Evolutionary conservation across 1,140 invertebrate species (phyloP), one percentile per base, ranked within the genome.

Genomic region (Meloidogyne chitwoodi): DNA sequence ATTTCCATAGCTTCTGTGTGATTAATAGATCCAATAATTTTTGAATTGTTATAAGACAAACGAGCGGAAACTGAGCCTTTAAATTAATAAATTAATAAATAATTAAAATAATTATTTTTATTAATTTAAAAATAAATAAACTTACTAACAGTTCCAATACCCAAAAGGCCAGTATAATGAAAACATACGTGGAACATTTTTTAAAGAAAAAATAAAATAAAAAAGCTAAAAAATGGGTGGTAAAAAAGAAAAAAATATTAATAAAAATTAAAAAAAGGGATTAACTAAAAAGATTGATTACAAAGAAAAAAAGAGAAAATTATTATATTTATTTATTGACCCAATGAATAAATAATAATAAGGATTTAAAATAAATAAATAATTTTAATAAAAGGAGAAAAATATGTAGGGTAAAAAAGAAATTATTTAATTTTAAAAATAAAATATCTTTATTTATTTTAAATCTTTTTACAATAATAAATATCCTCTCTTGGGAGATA

Each of bases 1-100:
- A 93, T 89, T 70, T 91, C 91, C 62, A 91, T 88, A 0, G 90
- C 90, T 87, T 93, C 92, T 3, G 90, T 88, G 77, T 92, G 91
- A 83, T 91, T 92, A 26, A 92, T 44, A 74, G 69, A 27, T 27
- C 61, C 61, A 62, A 80, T 63, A 10, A 65, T 38, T 19, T 61
- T 29, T 8, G 24, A 63, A 31, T 6, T 16, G 22, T 16, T 62
- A 44, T 64, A 31, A 5, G 62, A 77, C 6, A 77, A 48, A 27
- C 22, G 68, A 24, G 77, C 79, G n/a, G 61, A 72, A n/a, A 83
- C 64, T 34, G 79, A 85, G 68, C 80, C 80, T 85, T 68, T 63
- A 81, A 78, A 22, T 64, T 26, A 22, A 68, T 4, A 34, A 22
- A 38, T 56, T 16, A 67, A 19, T 38, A 31, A 77, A n/a, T 68